Percentiles rank a stretch among this genome's conserved stretches.
phyloP scores from a whole-genome alignment of 2,797 vertebrate species.

The Eospalax fontanierii region DNA sequence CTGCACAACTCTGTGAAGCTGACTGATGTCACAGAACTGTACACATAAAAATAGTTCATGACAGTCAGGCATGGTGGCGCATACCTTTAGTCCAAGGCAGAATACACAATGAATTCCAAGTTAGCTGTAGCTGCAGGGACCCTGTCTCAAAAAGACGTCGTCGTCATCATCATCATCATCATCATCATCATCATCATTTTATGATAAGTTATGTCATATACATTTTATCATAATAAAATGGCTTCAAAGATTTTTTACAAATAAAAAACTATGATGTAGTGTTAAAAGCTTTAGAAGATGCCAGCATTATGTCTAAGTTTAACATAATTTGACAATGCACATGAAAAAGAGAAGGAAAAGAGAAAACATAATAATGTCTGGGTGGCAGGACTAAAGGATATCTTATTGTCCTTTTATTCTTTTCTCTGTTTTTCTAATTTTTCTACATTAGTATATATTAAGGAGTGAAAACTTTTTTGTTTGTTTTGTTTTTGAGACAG shows the following conservation, averaged over 20 bases:
- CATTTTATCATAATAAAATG: conserved; percentile 33
- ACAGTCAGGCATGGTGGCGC: no score
- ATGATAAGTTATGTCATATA: background rate
- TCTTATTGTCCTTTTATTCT: conserved; percentile 27
- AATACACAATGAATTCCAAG: no score
- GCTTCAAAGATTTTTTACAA: conserved; percentile 43
- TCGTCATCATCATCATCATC: no score
- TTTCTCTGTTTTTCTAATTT: conserved; percentile 21
- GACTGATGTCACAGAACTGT: background rate
- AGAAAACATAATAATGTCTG: conserved; percentile 18
- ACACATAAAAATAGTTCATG: conserved; percentile 36
- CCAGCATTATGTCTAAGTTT: background rate
- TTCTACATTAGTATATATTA: background rate
- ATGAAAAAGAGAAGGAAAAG: background rate
- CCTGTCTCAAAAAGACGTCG: no score
- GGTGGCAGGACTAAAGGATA: background rate
- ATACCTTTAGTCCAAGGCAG: no score
- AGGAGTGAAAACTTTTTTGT: background rate
- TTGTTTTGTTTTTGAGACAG: no score
- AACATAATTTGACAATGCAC: background rate
- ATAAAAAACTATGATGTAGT: background rate
- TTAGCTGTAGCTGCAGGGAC: no score
- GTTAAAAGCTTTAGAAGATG: conserved; percentile 19
- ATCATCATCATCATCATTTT: no score
- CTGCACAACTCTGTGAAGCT: background rate